Conservation (phyloP, 1,140 invertebrate species). For the Cephus cinctus region DNA sequence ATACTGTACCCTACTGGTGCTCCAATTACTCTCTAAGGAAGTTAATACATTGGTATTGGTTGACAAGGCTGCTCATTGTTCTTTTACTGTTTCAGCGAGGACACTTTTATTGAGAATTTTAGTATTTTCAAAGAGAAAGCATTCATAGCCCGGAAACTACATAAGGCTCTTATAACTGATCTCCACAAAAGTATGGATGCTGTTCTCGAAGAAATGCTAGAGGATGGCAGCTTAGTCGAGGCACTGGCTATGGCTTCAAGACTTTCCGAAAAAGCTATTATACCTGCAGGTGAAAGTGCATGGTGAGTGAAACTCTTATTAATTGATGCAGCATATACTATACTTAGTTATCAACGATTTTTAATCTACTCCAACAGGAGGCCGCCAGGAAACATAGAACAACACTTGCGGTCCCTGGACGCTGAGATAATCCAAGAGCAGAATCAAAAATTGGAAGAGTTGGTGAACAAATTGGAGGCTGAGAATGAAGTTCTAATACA, state of each 20-base stretch:
- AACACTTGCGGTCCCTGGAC: slow-evolving; percentile 36
- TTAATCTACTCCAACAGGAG: slow-evolving; percentile 26
- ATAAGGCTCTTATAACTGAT: slow-evolving; percentile 28
- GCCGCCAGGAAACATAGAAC: slow-evolving; percentile 38
- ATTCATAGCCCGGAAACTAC: slow-evolving; percentile 18
- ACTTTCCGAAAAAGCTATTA: slow-evolving; percentile 19
- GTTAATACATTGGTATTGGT: background rate
- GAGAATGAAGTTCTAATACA: slow-evolving; percentile 32
- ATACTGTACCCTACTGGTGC: no score
- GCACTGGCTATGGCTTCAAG: slow-evolving; percentile 25
- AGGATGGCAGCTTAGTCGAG: slow-evolving; percentile 23
- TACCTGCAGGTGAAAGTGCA: slow-evolving; percentile 14
- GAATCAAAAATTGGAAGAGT: slow-evolving; percentile 22
- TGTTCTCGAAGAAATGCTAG: slow-evolving; percentile 26
- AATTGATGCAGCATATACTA: background rate
- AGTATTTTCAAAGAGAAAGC: slow-evolving; percentile 27
- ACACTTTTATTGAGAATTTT: slow-evolving; percentile 29
- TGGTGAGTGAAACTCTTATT: slow-evolving; percentile 24
- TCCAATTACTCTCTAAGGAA: no score
- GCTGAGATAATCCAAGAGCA: slow-evolving; percentile 27
- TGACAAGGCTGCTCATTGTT: no score
- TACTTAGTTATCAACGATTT: slow-evolving; percentile 7
- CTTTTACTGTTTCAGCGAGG: slow-evolving; percentile 26
- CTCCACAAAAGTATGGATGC: slow-evolving; percentile 25
- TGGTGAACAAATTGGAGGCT: slow-evolving; percentile 24